Evolutionary conservation across 2,888 invertebrate species (phyloP).

Genomic region (Pterobdella sp.): DNA sequence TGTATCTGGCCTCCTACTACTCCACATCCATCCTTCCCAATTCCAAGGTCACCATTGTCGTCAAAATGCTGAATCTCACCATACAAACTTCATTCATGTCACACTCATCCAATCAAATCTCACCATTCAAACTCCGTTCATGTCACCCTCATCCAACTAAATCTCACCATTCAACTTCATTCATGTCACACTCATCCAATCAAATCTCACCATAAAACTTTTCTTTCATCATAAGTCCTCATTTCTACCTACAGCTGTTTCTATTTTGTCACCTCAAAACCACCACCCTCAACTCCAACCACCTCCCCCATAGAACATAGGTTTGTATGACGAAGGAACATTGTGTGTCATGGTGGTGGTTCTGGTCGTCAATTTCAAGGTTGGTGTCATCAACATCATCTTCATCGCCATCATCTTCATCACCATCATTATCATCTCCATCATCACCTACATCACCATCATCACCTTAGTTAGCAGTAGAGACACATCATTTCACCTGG

Average conservation of each 20-base stretch:
- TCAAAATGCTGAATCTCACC: no score
- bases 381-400: slow-evolving; percentile 13
- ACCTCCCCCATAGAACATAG: slow-evolving; percentile 41
- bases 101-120: no score
- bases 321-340: slow-evolving; percentile 40
- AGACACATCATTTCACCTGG: slow-evolving; percentile 44
- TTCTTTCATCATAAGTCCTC: slow-evolving; percentile 19
- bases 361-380: slow-evolving; percentile 33
- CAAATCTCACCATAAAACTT: no score
- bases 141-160: no score
- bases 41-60: neutral
- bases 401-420: neutral
- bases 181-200: no score
- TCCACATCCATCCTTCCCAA: slow-evolving; percentile 40
- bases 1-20: slow-evolving; percentile 40
- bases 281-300: neutral
- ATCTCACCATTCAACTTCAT: no score
- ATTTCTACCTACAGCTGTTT: neutral
- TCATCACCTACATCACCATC: neutral
- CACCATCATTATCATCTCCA: neutral
- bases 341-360: slow-evolving; percentile 33
- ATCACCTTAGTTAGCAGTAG: slow-evolving; percentile 42
- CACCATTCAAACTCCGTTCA: no score
- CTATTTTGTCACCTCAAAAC: neutral
- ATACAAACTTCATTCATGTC: no score